Conservation (phyloP, 2,113 vertebrate genomes). For the Hippocampus comes region DNA sequence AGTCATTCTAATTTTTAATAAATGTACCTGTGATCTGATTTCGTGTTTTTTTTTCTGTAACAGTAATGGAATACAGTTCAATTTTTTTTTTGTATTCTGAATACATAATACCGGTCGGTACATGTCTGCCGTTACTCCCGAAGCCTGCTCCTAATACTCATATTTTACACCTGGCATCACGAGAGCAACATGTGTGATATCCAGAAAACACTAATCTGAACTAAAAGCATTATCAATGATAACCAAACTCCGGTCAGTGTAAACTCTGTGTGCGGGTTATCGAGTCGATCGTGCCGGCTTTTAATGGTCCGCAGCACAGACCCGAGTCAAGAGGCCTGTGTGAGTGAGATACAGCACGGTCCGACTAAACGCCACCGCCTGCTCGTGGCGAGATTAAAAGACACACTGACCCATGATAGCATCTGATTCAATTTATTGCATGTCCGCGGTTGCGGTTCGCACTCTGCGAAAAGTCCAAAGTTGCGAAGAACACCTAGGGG, state of each 20-base stretch:
- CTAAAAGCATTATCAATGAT: not conserved
- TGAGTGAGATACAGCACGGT: slow-evolving; percentile 50
- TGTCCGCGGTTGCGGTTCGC: slow-evolving; percentile 58
- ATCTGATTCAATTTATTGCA: slow-evolving; percentile 66
- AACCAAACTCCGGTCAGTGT: not conserved
- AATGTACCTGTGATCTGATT: too few species aligned
- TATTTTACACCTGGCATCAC: not conserved
- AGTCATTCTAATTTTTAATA: too few species aligned
- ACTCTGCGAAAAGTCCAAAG: slow-evolving; percentile 48
- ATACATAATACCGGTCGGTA: too few species aligned
- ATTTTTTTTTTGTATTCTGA: too few species aligned
- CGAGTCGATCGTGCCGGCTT: slow-evolving; percentile 19
- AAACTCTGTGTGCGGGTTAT: not conserved
- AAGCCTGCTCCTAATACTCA: not conserved
- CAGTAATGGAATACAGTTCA: too few species aligned
- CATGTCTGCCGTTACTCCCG: too few species aligned
- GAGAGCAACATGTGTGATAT: not conserved
- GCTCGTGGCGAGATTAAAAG: not conserved
- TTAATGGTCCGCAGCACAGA: slow-evolving; percentile 38
- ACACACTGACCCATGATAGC: slow-evolving; percentile 60
- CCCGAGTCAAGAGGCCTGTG: slow-evolving; percentile 39
- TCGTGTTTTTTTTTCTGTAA: too few species aligned
- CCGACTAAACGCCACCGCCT: slow-evolving; percentile 1
- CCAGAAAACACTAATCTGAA: not conserved
- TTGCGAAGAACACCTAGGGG: slow-evolving; percentile 51